phyloP scores from a whole-genome alignment of 2,113 vertebrate genomes.

The Cheirogaleus medius region DNA sequence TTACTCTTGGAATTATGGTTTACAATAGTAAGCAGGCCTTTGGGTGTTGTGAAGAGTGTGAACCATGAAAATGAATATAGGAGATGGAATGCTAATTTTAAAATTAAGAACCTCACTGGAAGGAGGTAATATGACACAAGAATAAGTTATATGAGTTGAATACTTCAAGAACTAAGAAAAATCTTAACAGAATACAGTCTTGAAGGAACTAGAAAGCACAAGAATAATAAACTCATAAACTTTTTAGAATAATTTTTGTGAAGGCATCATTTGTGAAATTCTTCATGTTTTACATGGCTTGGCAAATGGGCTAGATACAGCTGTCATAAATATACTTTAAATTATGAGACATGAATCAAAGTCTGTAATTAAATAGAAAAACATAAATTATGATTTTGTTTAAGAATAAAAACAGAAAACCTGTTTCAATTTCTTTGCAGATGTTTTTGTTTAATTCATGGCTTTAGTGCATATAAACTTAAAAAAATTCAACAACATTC shows the following conservation, averaged over 20 bases:
- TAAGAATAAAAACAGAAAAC: background rate
- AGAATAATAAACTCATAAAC: background rate
- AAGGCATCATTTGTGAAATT: background rate
- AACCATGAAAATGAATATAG: background rate
- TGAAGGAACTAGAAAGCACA: background rate
- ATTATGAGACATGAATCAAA: background rate
- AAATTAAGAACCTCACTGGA: background rate
- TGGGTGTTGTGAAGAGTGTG: background rate
- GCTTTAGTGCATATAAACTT: background rate
- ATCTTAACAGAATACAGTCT: background rate
- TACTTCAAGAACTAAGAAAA: background rate
- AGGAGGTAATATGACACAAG: background rate
- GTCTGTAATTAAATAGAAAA: background rate
- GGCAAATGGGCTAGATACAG: background rate
- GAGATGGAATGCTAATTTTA: background rate
- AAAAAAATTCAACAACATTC: constrained; percentile 29
- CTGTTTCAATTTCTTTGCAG: background rate
- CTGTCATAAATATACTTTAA: background rate
- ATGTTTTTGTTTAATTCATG: background rate
- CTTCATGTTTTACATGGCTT: background rate
- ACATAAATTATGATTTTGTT: background rate
- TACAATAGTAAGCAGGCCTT: constrained; percentile 34
- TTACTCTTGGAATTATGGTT: background rate
- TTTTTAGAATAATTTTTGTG: background rate
- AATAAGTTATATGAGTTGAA: background rate